A percentile compares a stretch with the other conserved stretches of the same genome.
phyloP scores from a whole-genome alignment of 2,888 invertebrate species.

The Kryphioiulus occultus region DNA sequence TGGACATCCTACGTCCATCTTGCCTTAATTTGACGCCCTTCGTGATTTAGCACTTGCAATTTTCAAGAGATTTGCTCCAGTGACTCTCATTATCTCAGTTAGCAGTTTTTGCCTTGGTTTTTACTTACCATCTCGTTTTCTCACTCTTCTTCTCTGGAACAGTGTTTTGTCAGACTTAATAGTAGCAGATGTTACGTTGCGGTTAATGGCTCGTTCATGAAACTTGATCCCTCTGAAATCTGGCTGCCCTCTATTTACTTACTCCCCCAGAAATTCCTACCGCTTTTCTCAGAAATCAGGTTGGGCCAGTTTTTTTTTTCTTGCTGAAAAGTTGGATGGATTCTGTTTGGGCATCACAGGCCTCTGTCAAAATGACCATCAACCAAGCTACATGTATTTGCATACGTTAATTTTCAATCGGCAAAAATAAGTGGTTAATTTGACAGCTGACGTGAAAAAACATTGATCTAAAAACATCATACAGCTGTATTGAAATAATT shows the following conservation, averaged over 20 bases:
- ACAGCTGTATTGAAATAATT: too few species aligned
- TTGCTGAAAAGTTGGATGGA: too few species aligned
- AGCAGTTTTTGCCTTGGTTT: neutral
- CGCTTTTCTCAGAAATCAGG: neutral
- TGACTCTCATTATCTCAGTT: neutral
- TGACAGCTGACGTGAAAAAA: neutral
- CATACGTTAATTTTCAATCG: too few species aligned
- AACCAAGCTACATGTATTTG: too few species aligned
- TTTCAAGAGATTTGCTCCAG: conserved; percentile 18
- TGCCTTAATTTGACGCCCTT: neutral
- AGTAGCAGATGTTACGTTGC: neutral
- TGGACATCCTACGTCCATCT: neutral
- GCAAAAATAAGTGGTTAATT: neutral
- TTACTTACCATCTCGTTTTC: neutral
- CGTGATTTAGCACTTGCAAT: neutral
- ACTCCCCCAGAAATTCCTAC: neutral
- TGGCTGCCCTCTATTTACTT: neutral
- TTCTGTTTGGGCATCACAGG: too few species aligned
- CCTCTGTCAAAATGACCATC: too few species aligned
- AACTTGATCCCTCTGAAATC: neutral
- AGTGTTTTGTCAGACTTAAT: neutral
- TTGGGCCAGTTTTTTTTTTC: neutral
- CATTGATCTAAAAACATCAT: too few species aligned
- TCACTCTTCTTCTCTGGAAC: neutral
- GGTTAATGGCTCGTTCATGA: neutral